Percentiles rank a stretch among this genome's conserved stretches.
Conservation (phyloP, 2,113 vertebrate genomes). For the Paracanthobrama guichenoti region DNA sequence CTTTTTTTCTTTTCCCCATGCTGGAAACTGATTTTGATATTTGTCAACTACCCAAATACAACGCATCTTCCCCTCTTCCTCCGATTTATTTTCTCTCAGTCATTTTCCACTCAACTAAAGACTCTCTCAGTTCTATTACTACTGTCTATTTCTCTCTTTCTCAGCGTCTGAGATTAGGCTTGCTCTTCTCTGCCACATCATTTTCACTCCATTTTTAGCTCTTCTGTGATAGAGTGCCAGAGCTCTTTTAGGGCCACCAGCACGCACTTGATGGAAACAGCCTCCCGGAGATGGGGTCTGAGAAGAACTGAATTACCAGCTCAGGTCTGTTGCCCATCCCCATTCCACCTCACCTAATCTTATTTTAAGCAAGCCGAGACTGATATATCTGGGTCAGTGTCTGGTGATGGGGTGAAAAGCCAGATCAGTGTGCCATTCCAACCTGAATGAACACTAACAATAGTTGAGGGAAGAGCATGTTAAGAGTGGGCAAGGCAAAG, state of each 20-base stretch:
- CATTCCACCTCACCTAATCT: neutral
- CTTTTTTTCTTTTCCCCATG: too few relatives aligned
- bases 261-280: slow-evolving; percentile 46
- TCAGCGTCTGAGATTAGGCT: slow-evolving; percentile 28
- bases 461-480: slow-evolving; percentile 21
- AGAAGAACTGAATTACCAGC: slow-evolving; percentile 46
- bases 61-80: too few relatives aligned
- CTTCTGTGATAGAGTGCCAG: slow-evolving; percentile 39
- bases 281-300: slow-evolving; percentile 28
- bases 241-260: slow-evolving; percentile 39
- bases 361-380: neutral
- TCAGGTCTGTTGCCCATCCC: neutral
- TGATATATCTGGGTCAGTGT: slow-evolving; percentile 10
- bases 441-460: slow-evolving; percentile 34
- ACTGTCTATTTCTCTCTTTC: neutral
- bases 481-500: neutral
- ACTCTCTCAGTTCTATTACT: slow-evolving; percentile 1
- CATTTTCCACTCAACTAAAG: neutral
- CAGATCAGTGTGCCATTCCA: slow-evolving; percentile 15
- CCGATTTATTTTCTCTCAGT: neutral
- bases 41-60: too few relatives aligned
- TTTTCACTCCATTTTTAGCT: slow-evolving; percentile 41
- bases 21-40: too few relatives aligned
- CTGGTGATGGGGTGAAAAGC: slow-evolving; percentile 22
- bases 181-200: neutral